These are phyloP conservation scores for Mamestra brassicae DNA, from an alignment of 2,888 invertebrate species.

Conservation along the genomic window DNA sequence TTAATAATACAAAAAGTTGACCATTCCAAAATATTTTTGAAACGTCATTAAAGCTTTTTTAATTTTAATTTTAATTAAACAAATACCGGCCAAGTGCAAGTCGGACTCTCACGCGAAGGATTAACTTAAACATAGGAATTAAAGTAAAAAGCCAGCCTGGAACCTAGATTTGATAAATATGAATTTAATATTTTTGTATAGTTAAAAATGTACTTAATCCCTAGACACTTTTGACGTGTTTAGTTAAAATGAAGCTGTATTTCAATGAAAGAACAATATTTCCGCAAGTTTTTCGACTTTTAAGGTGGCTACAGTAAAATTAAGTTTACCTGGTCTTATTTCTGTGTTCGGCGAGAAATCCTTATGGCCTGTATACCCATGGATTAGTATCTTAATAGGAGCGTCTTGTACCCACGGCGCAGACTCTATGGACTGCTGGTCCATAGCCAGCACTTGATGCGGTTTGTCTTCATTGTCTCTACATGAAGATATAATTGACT, in stretches of 20 bases:
- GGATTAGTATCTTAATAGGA: slow-evolving; percentile 91
- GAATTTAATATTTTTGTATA: no score
- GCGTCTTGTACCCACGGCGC: slow-evolving; percentile 86
- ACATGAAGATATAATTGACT: slow-evolving; percentile 34
- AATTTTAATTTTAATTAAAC: background rate
- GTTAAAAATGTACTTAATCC: no score
- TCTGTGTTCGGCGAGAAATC: slow-evolving; percentile 91
- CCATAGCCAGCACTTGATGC: slow-evolving; percentile 80
- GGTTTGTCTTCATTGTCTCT: slow-evolving; percentile 85
- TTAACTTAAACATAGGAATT: no score
- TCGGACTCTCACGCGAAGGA: no score
- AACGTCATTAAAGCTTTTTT: background rate
- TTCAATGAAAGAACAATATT: background rate
- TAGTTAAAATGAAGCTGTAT: background rate
- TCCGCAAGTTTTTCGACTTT: background rate
- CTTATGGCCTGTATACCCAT: slow-evolving; percentile 92
- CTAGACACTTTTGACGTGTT: no score
- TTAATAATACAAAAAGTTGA: no score
- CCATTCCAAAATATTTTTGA: background rate
- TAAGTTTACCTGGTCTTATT: slow-evolving; percentile 89
- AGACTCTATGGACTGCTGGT: slow-evolving; percentile 77
- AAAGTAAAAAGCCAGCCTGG: no score
- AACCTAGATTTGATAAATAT: no score
- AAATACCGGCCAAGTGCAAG: no score
- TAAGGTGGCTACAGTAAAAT: background rate